These are phyloP conservation scores for Brachionichthys hirsutus DNA, from an alignment of 2,113 vertebrate species.

Conservation along the genomic window DNA sequence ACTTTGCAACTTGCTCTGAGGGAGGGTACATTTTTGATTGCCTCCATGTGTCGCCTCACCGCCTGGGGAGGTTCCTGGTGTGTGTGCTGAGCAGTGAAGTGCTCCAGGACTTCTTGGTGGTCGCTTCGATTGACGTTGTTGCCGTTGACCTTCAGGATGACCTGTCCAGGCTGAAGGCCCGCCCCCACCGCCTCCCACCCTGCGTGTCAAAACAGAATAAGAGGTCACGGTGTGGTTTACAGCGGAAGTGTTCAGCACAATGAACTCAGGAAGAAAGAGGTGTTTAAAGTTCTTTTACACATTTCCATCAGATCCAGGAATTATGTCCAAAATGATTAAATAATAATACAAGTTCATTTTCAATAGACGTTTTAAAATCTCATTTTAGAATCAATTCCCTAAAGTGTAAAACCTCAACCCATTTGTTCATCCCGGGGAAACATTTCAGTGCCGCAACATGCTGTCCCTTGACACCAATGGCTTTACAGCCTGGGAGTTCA, in stretches of 20 bases:
- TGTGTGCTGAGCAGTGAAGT: constrained; percentile 85
- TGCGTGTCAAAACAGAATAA: constrained; percentile 56
- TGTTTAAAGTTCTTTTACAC: neutral
- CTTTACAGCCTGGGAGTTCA: constrained; percentile 53
- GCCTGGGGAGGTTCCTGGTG: constrained; percentile 72
- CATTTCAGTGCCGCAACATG: constrained; percentile 22
- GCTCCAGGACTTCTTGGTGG: constrained; percentile 87
- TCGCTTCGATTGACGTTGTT: constrained; percentile 81
- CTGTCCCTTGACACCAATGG: constrained; percentile 31
- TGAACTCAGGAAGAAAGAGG: neutral
- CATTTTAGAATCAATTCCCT: neutral
- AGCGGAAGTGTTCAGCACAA: constrained; percentile 3
- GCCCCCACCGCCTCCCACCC: constrained; percentile 86
- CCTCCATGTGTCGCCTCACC: constrained; percentile 44
- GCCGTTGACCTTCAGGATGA: constrained; percentile 92
- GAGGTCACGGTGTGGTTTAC: constrained; percentile 15
- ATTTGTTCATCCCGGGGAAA: constrained; percentile 20
- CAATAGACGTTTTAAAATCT: neutral
- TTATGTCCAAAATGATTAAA: no score
- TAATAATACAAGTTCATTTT: no score
- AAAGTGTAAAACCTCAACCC: neutral
- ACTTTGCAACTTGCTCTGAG: neutral
- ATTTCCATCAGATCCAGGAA: no score
- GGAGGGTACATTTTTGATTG: no score
- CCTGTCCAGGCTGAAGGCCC: constrained; percentile 92